Base-by-base conservation (phyloP, 2,797 vertebrate species). In the Dallia pectoralis region DNA sequence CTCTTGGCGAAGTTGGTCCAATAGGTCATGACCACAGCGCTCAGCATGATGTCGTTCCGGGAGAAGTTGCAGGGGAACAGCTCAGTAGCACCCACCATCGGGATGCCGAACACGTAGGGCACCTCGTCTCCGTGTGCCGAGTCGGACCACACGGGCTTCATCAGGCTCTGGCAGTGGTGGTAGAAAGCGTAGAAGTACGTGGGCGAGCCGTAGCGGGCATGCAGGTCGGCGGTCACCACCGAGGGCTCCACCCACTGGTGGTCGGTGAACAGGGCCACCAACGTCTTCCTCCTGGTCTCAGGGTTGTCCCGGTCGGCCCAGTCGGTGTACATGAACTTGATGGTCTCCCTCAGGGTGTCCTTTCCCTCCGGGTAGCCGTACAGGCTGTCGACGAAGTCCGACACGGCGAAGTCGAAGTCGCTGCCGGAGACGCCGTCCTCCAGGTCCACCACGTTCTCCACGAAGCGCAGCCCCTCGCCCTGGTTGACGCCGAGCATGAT, bases 1-100 rank as follows among this genome's bases (percentile, higher is more conserved):
- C 96, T 99, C 90, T 99, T 99, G 87, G 98, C 98, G 73, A 99
- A 99, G 92, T 99, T 99, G 89, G 97, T 99, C 98, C 98, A 99
- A 84, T 98, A 99, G 32, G 98, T 99, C 98, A 99, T 99, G 72
- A 99, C 97, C 11, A 99, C 97, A 0, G 97, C 97, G 0, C 97
- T 99, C 81, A 99, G 95, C 97, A 99, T 99, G 86, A 99, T 94
- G 7, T 99, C 98, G 0, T 99, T 99, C 90, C 96, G 95, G 89
- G 97, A 99, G 91, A 99, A 99, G 91, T 99, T 99, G 84, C 97
- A 99, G 72, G 98, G 97, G 86, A 99, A 98, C 81, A 99, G 95
- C 85, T 99, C 97, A 0, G 98, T 99, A 3, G 97, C 96, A 75
- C 98, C 98, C 62, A 99, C 94, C 94, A 99, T 98, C 44, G 98